These are phyloP conservation scores for Pherbina coryleti DNA, from an alignment of 2,888 invertebrate genomes.

Conservation along the genomic window DNA sequence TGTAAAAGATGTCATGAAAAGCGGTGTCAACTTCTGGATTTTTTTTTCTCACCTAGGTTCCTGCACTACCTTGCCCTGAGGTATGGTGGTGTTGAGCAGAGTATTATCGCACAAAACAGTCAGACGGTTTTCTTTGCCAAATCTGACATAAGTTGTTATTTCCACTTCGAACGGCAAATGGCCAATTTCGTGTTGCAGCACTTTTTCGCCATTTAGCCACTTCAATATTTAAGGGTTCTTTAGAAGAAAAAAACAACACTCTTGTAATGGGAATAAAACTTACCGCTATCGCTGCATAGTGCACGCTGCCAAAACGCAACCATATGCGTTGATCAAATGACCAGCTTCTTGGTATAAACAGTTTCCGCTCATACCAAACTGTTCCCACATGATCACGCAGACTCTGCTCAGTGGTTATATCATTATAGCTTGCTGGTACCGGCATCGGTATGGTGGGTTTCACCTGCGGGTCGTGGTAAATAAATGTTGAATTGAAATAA, in stretches of 20 bases:
- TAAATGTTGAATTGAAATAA: background rate
- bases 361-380: slow-evolving; percentile 93
- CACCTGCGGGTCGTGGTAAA: slow-evolving; percentile 37
- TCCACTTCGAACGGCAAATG: slow-evolving; percentile 95
- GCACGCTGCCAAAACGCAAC: slow-evolving; percentile 91
- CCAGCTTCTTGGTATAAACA: slow-evolving; percentile 85
- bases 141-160: slow-evolving; percentile 76
- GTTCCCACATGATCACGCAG: slow-evolving; percentile 95
- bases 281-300: slow-evolving; percentile 91
- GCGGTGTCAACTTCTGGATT: background rate
- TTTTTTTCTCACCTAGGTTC: slow-evolving; percentile 70
- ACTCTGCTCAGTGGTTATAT: slow-evolving; percentile 83
- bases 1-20: slow-evolving; percentile 43
- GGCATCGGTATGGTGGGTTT: slow-evolving; percentile 87
- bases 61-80: slow-evolving; percentile 82
- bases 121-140: slow-evolving; percentile 80
- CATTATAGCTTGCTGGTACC: slow-evolving; percentile 96
- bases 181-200: slow-evolving; percentile 89
- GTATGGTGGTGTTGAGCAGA: slow-evolving; percentile 85
- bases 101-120: slow-evolving; percentile 96
- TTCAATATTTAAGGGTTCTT: slow-evolving; percentile 66
- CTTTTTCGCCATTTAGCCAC: slow-evolving; percentile 89
- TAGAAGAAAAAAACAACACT: background rate
- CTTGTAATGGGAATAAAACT: slow-evolving; percentile 60
- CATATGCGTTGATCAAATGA: slow-evolving; percentile 76